Evolutionary conservation across 2,797 vertebrate species (phyloP).

Genomic region (Valencia hispanica): DNA sequence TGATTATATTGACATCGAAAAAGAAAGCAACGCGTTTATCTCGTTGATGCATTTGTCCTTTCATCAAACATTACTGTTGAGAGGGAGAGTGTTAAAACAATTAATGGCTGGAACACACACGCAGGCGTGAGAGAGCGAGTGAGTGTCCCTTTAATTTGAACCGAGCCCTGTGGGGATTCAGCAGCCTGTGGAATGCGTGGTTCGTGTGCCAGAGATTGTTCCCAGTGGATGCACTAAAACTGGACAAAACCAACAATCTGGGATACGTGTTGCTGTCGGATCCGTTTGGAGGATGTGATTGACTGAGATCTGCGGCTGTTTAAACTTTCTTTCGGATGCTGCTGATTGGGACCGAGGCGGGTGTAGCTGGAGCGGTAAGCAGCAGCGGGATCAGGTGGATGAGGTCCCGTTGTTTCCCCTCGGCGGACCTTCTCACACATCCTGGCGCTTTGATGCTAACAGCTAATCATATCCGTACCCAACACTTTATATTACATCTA

Average conservation of each 20-base stretch:
- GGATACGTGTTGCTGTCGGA: slow-evolving; percentile 31
- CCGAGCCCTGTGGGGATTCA: slow-evolving; percentile 69
- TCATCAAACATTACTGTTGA: slow-evolving; percentile 14
- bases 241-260: slow-evolving; percentile 52
- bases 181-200: slow-evolving; percentile 81
- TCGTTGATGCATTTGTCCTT: background rate
- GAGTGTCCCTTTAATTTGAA: slow-evolving; percentile 81
- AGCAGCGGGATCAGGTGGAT: slow-evolving; percentile 77
- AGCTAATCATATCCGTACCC: slow-evolving; percentile 31
- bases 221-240: slow-evolving; percentile 67
- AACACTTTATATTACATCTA: background rate
- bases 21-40: slow-evolving; percentile 29
- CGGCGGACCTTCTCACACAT: slow-evolving; percentile 56
- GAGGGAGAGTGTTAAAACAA: slow-evolving; percentile 8
- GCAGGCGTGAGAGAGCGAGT: slow-evolving; percentile 59
- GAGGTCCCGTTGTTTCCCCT: slow-evolving; percentile 66
- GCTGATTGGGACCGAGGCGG: slow-evolving; percentile 4
- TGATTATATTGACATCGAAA: background rate
- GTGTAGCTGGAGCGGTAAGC: slow-evolving; percentile 63
- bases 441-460: slow-evolving; percentile 49
- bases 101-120: background rate
- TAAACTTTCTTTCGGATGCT: slow-evolving; percentile 5
- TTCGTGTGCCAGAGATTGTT: slow-evolving; percentile 77
- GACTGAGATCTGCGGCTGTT: background rate
- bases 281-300: slow-evolving; percentile 23